Evolutionary conservation across 2,888 invertebrate genomes (phyloP).

Genomic region (Leptinotarsa tumamoca): DNA sequence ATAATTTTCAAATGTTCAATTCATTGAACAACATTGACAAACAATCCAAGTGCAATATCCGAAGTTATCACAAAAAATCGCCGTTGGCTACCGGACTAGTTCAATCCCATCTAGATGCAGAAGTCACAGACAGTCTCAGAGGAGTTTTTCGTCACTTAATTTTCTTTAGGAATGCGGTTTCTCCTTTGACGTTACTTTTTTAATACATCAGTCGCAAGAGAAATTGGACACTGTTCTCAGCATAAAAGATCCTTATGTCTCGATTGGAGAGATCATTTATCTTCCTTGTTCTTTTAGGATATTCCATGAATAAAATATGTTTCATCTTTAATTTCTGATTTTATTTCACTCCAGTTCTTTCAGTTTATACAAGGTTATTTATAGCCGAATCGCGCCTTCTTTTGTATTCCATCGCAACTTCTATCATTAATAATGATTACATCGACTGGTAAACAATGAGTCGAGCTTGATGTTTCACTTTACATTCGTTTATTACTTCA

Average conservation of each 20-base stretch:
- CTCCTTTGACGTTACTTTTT: conserved; percentile 62
- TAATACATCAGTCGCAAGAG: conserved; percentile 63
- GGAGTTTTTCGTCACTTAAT: conserved; percentile 61
- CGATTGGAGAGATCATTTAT: conserved; percentile 55
- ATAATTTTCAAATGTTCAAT: no score
- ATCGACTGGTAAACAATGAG: conserved; percentile 21
- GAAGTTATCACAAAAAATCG: background rate
- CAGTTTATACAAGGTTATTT: conserved; percentile 11
- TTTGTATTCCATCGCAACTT: conserved; percentile 15
- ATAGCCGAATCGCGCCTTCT: conserved; percentile 18
- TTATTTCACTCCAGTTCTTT: conserved; percentile 19
- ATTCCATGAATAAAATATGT: conserved; percentile 58
- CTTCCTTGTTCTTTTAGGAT: conserved; percentile 49
- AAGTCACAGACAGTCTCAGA: conserved; percentile 55
- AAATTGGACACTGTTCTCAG: conserved; percentile 62
- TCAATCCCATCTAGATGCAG: conserved; percentile 58
- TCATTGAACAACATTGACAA: no score
- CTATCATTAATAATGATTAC: conserved; percentile 26
- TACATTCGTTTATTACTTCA: conserved; percentile 22
- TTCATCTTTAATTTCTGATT: conserved; percentile 56
- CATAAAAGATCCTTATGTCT: conserved; percentile 56
- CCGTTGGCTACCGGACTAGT: conserved; percentile 24
- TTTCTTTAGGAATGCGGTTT: conserved; percentile 59
- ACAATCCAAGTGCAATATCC: background rate
- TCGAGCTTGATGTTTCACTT: conserved; percentile 29